phyloP scores from a whole-genome alignment of 2,797 vertebrate species.

The Pteronotus mesoamericanus region DNA sequence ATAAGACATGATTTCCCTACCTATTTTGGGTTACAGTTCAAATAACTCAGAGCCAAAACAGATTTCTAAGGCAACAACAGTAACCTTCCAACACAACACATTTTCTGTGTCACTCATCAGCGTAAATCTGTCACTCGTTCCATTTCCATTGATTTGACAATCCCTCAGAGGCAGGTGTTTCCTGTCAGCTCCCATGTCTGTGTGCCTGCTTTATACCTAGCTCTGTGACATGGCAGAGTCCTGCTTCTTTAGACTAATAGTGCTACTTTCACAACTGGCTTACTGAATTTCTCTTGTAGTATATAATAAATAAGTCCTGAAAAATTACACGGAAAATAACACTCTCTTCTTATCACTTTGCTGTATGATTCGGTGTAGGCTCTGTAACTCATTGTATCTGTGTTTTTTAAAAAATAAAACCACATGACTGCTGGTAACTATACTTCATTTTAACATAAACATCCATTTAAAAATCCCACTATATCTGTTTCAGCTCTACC shows the following conservation, averaged over 20 bases:
- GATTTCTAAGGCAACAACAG: constrained; percentile 46
- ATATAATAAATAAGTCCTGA: constrained; percentile 20
- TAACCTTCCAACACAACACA: constrained; percentile 40
- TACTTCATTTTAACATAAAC: constrained; percentile 3
- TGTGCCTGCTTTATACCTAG: constrained; percentile 58
- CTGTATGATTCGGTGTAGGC: not conserved
- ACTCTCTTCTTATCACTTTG: not conserved
- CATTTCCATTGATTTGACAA: constrained; percentile 38
- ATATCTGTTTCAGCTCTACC: not conserved
- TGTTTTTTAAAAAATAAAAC: not conserved
- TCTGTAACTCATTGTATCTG: not conserved
- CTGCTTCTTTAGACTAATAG: constrained; percentile 4
- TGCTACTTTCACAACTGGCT: not conserved
- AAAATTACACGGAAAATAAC: not conserved
- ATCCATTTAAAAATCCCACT: constrained; percentile 17
- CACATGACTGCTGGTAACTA: not conserved
- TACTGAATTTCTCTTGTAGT: constrained; percentile 27
- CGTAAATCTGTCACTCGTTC: constrained; percentile 53
- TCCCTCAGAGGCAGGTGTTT: constrained; percentile 68
- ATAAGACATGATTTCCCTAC: constrained; percentile 48
- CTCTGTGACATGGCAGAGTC: not conserved
- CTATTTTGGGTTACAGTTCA: constrained; percentile 28
- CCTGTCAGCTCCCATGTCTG: constrained; percentile 41
- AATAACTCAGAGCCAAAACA: constrained; percentile 55
- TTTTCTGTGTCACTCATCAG: constrained; percentile 54